Conservation (phyloP, 2,888 invertebrate species). For the Pterostichus niger region DNA sequence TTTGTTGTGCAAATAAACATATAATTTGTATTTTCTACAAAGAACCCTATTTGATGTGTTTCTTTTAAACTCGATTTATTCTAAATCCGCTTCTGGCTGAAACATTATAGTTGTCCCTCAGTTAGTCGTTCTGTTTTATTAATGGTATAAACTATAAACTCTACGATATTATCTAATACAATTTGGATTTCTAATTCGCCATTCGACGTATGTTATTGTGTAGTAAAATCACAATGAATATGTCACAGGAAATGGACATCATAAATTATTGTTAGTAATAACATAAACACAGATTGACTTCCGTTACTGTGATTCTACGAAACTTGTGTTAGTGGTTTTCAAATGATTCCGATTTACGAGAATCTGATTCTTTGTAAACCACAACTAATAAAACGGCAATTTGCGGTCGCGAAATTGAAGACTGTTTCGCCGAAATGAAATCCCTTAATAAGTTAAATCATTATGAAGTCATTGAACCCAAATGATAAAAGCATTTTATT, state of each 20-base stretch:
- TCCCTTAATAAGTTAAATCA: neutral
- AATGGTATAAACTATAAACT: neutral
- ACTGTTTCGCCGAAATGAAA: neutral
- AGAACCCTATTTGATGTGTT: too few relatives aligned
- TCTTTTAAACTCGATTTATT: neutral
- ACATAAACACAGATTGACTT: slow-evolving; percentile 36
- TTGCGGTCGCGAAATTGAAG: slow-evolving; percentile 30
- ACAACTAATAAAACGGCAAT: slow-evolving; percentile 30
- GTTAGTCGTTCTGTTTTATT: neutral
- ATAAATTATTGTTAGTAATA: slow-evolving; percentile 36
- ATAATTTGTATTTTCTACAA: too few relatives aligned
- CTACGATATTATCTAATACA: slow-evolving; percentile 14
- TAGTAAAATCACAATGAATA: slow-evolving; percentile 41
- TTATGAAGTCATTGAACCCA: too few relatives aligned
- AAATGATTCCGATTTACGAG: slow-evolving; percentile 30
- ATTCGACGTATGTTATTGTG: slow-evolving; percentile 39
- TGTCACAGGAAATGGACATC: slow-evolving; percentile 45
- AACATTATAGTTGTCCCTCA: neutral
- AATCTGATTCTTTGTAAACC: slow-evolving; percentile 22
- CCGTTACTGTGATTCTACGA: slow-evolving; percentile 33
- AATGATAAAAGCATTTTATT: too few relatives aligned
- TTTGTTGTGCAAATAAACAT: too few relatives aligned
- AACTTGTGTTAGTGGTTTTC: slow-evolving; percentile 20
- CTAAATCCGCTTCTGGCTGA: neutral
- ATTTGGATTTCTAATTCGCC: slow-evolving; percentile 35